Conservation (phyloP, 2,797 vertebrate species). For the Chaetodon trifasciatus region DNA sequence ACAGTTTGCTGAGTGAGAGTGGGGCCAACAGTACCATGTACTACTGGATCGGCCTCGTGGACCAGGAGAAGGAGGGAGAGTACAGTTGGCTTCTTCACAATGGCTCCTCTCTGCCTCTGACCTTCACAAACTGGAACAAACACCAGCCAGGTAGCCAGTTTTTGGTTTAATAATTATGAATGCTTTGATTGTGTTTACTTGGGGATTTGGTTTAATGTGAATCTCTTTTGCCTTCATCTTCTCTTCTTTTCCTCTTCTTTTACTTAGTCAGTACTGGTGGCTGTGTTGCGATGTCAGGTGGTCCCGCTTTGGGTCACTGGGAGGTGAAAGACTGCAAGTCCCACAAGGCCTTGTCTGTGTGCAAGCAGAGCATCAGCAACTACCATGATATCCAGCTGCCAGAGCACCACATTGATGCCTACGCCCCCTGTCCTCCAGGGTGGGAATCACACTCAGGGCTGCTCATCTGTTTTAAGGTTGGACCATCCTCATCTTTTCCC, state of each 20-base stretch:
- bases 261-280: constrained; percentile 87
- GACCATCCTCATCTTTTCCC: not conserved
- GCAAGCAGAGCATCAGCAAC: constrained; percentile 87
- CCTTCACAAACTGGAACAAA: constrained; percentile 93
- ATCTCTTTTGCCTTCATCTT: not conserved
- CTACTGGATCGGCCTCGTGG: constrained; percentile 93
- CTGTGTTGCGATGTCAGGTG: constrained; percentile 90
- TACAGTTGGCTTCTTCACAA: constrained; percentile 88
- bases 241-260: not conserved
- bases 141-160: constrained; percentile 89
- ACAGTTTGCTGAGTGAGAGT: constrained; percentile 88
- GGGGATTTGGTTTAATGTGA: not conserved
- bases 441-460: constrained; percentile 91
- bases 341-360: constrained; percentile 92
- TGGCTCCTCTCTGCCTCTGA: constrained; percentile 72
- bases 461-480: constrained; percentile 92
- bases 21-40: constrained; percentile 80
- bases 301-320: constrained; percentile 89
- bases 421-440: constrained; percentile 87
- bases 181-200: not conserved
- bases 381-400: constrained; percentile 76
- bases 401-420: constrained; percentile 79
- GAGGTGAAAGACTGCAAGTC: constrained; percentile 92
- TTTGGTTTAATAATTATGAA: not conserved
- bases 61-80: constrained; percentile 85